phyloP scores from a whole-genome alignment of 2,113 vertebrate genomes.

The Accipiter virgatus region DNA sequence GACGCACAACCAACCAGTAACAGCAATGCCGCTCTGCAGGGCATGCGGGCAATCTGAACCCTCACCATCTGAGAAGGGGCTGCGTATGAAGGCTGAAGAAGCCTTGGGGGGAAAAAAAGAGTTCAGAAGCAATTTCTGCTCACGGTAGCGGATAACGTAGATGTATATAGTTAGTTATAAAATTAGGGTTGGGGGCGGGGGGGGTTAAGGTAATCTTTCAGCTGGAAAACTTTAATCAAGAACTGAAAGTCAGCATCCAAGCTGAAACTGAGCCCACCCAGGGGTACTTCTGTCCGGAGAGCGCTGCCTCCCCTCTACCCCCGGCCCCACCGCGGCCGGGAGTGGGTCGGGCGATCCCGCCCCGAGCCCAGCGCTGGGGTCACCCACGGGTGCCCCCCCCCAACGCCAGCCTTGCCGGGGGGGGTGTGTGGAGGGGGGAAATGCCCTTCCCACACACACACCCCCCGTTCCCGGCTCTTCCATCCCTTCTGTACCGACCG shows the following conservation, averaged over 20 bases:
- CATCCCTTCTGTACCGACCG: neutral
- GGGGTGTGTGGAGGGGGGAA: too few relatives aligned
- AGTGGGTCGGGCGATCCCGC: neutral
- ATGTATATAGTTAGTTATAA: rapidly evolving
- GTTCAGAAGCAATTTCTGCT: neutral
- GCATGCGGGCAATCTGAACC: neutral
- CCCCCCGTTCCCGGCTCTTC: neutral
- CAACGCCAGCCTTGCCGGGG: too few relatives aligned
- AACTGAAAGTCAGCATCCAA: neutral
- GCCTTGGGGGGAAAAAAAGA: neutral
- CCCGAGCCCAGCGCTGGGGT: neutral
- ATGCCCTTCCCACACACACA: neutral
- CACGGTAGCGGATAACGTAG: rapidly evolving
- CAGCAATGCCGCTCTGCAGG: neutral
- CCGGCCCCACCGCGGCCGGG: neutral
- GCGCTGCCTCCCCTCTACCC: neutral
- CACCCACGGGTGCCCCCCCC: too few relatives aligned
- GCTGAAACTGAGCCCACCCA: neutral
- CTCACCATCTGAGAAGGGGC: neutral
- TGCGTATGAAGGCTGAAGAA: rapidly evolving
- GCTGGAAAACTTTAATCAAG: neutral
- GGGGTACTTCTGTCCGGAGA: neutral
- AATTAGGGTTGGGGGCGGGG: too few relatives aligned
- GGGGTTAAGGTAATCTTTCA: neutral
- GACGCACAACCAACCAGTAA: neutral